Percentiles rank a stretch among this genome's conserved stretches.
These are phyloP conservation scores for Tachysurus vachellii DNA, from an alignment of 2,113 vertebrate genomes.

Conservation along the genomic window DNA sequence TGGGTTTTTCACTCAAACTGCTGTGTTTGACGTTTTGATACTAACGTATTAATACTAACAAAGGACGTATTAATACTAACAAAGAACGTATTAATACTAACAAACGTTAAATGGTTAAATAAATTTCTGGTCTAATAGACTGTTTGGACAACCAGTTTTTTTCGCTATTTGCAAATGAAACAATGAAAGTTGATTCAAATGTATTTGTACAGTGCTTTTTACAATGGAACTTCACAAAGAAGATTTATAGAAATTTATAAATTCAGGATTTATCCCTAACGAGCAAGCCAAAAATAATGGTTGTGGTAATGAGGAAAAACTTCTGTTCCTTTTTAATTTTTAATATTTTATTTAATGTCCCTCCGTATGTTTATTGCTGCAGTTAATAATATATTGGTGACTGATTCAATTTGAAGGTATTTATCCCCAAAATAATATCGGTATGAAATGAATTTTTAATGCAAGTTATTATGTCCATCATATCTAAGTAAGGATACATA, in stretches of 20 bases:
- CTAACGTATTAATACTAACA: too few species aligned
- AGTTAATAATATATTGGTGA: background rate
- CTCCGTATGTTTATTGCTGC: background rate
- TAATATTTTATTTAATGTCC: background rate
- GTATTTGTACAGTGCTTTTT: background rate
- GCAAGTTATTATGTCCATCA: background rate
- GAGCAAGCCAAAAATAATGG: too few species aligned
- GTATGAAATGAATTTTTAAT: background rate
- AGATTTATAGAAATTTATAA: too few species aligned
- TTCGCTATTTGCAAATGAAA: background rate
- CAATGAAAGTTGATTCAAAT: background rate
- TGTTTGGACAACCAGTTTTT: background rate
- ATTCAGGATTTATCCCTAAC: too few species aligned
- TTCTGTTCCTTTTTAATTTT: too few species aligned
- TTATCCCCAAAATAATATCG: background rate
- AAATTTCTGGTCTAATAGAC: background rate
- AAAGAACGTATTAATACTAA: too few species aligned
- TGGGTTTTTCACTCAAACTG: too few species aligned
- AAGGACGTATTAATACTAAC: too few species aligned
- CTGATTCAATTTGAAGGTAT: background rate
- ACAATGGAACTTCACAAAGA: too few species aligned
- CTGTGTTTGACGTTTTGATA: too few species aligned
- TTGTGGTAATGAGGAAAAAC: too few species aligned
- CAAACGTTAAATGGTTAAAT: too few species aligned
- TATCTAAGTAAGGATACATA: background rate